These are phyloP conservation scores for Spialia ferax DNA, from an alignment of 2,888 invertebrate species.

Conservation along the genomic window DNA sequence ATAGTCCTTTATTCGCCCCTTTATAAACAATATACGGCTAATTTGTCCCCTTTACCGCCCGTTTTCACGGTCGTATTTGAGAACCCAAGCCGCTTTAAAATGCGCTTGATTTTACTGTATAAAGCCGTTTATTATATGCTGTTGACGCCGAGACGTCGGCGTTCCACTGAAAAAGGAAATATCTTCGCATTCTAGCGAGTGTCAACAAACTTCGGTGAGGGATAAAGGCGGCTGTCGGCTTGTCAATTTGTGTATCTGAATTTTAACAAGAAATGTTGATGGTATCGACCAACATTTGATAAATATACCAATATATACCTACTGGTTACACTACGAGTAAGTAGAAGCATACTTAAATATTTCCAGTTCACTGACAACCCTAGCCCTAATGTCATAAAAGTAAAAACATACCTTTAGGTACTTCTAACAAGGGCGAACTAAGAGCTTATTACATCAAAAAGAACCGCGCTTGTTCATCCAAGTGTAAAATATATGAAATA, in stretches of 20 bases:
- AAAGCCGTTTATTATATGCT: constrained; percentile 62
- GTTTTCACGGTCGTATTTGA: constrained; percentile 60
- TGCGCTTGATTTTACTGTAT: constrained; percentile 66
- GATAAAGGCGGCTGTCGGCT: constrained; percentile 46
- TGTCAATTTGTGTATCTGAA: constrained; percentile 17
- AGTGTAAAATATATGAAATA: constrained; percentile 40
- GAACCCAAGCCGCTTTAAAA: constrained; percentile 57
- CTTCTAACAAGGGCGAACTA: constrained; percentile 58
- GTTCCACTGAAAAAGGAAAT: constrained; percentile 54
- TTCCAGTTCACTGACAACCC: constrained; percentile 11
- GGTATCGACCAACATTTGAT: no score
- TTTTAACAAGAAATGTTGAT: background rate
- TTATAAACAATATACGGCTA: constrained; percentile 47
- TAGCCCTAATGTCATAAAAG: constrained; percentile 40
- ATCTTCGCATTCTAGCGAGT: constrained; percentile 52
- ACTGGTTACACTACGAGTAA: no score
- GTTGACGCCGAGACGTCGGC: constrained; percentile 57
- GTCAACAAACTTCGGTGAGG: constrained; percentile 60
- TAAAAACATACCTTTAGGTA: constrained; percentile 51
- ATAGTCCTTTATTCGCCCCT: background rate
- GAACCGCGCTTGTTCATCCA: constrained; percentile 47
- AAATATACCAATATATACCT: no score
- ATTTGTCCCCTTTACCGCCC: constrained; percentile 60
- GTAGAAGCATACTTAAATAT: constrained; percentile 1
- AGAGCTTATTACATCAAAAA: constrained; percentile 51